A percentile compares a stretch with the other conserved stretches of the same genome.
Conservation (phyloP, 2,797 vertebrate species). For the Sebastes steindachneri region DNA sequence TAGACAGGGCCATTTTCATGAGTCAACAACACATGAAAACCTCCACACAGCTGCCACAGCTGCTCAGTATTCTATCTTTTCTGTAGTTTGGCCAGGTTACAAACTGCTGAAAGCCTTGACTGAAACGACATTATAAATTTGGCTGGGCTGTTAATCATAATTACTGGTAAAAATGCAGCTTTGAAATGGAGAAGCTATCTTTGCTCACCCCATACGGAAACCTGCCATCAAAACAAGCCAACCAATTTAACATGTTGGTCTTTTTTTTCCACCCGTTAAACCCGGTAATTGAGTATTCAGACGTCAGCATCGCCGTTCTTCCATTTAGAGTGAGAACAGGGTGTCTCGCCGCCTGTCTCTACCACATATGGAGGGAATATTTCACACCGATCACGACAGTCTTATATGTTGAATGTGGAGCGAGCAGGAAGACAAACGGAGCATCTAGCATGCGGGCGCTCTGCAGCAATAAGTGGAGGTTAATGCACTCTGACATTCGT, state of each 20-base stretch:
- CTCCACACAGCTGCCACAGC: constrained; percentile 10
- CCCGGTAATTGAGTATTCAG: constrained; percentile 42
- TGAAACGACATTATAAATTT: constrained; percentile 2
- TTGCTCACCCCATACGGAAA: constrained; percentile 3
- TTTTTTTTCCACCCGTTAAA: constrained; percentile 43
- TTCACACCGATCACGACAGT: neutral
- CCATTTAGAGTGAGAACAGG: constrained; percentile 21
- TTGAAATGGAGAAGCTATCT: constrained; percentile 3
- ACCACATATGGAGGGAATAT: constrained; percentile 4
- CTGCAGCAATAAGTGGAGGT: neutral
- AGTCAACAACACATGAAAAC: constrained; percentile 35
- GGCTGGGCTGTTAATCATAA: constrained; percentile 11
- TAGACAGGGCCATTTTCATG: constrained; percentile 21
- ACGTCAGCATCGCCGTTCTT: constrained; percentile 23
- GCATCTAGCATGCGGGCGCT: neutral
- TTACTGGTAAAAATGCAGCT: constrained; percentile 20
- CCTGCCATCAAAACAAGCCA: constrained; percentile 31
- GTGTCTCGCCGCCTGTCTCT: constrained; percentile 19
- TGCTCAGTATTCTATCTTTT: constrained; percentile 12
- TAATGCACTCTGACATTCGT: constrained; percentile 20
- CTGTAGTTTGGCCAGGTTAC: constrained; percentile 16
- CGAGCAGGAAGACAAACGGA: neutral
- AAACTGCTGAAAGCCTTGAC: constrained; percentile 20
- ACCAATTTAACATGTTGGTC: constrained; percentile 9
- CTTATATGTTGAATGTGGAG: constrained; percentile 1